These are phyloP conservation scores for Cheilosia soror DNA, from an alignment of 2,888 invertebrate species.

Conservation along the genomic window DNA sequence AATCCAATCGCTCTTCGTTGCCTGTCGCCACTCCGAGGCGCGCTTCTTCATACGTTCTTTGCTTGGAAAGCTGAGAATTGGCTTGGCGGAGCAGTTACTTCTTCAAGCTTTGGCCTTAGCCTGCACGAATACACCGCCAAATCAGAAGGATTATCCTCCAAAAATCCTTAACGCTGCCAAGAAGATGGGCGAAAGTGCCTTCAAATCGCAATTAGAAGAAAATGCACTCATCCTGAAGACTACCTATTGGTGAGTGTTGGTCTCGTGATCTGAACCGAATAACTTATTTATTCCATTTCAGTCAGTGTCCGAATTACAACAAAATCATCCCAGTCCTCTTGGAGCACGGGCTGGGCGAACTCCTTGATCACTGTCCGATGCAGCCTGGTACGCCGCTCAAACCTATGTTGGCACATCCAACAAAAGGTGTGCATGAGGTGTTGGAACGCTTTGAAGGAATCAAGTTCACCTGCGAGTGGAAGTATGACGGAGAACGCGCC, in stretches of 20 bases:
- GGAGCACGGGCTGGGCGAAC: slow-evolving; percentile 88
- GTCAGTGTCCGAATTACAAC: slow-evolving; percentile 98
- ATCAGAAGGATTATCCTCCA: slow-evolving; percentile 85
- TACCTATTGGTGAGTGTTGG: slow-evolving; percentile 91
- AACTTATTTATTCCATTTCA: slow-evolving; percentile 79
- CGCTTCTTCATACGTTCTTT: slow-evolving; percentile 95
- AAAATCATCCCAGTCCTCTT: slow-evolving; percentile 91
- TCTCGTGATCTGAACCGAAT: not conserved
- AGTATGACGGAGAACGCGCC: slow-evolving; percentile 99
- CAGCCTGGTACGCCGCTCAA: slow-evolving; percentile 97
- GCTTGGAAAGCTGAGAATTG: slow-evolving; percentile 97
- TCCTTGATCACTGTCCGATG: slow-evolving; percentile 93
- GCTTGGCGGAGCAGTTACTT: slow-evolving; percentile 98
- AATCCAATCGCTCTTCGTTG: slow-evolving; percentile 96
- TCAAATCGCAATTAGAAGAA: slow-evolving; percentile 91
- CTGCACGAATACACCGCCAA: slow-evolving; percentile 91
- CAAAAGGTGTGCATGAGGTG: slow-evolving; percentile 96
- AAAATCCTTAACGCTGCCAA: slow-evolving; percentile 87
- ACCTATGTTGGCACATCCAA: slow-evolving; percentile 99
- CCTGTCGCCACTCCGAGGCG: slow-evolving; percentile 94
- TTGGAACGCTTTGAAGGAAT: slow-evolving; percentile 92
- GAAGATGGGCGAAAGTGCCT: slow-evolving; percentile 86
- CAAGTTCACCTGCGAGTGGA: slow-evolving; percentile 98
- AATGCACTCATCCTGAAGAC: slow-evolving; percentile 92
- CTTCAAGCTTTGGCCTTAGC: slow-evolving; percentile 95